phyloP scores from a whole-genome alignment of 2,113 vertebrate genomes.

The Melanostigma gelatinosum region DNA sequence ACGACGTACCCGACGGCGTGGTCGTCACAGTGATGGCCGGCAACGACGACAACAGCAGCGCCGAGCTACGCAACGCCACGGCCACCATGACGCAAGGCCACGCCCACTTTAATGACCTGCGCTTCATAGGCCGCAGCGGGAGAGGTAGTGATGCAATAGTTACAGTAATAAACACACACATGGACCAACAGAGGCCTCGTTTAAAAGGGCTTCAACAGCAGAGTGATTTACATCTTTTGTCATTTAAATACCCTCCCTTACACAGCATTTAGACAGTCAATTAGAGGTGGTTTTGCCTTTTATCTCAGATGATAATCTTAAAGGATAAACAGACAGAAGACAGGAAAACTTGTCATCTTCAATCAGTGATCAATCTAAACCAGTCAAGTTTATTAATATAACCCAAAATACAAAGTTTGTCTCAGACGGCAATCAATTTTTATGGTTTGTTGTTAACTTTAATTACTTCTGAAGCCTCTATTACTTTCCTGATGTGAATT shows the following conservation, averaged over 20 bases:
- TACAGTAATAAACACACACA: not conserved
- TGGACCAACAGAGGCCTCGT: not conserved
- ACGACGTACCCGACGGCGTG: slow-evolving; percentile 94
- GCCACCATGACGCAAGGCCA: slow-evolving; percentile 96
- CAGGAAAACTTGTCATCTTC: no score
- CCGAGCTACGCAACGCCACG: slow-evolving; percentile 95
- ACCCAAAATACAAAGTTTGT: not conserved
- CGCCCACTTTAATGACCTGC: slow-evolving; percentile 96
- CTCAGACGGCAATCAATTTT: no score
- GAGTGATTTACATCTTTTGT: not conserved
- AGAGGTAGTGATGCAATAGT: slow-evolving; percentile 85
- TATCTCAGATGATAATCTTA: not conserved
- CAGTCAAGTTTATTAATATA: not conserved
- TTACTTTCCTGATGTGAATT: not conserved
- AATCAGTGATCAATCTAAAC: not conserved
- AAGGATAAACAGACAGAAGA: not conserved
- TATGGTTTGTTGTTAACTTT: not conserved
- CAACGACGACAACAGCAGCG: slow-evolving; percentile 97
- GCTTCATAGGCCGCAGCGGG: slow-evolving; percentile 97
- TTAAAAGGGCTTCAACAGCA: not conserved
- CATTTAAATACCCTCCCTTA: not conserved
- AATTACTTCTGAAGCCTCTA: not conserved
- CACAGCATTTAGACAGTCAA: not conserved
- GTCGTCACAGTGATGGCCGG: slow-evolving; percentile 98
- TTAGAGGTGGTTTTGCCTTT: not conserved